Conservation (phyloP, 2,797 vertebrate species). For the Hoplostethus atlanticus region DNA sequence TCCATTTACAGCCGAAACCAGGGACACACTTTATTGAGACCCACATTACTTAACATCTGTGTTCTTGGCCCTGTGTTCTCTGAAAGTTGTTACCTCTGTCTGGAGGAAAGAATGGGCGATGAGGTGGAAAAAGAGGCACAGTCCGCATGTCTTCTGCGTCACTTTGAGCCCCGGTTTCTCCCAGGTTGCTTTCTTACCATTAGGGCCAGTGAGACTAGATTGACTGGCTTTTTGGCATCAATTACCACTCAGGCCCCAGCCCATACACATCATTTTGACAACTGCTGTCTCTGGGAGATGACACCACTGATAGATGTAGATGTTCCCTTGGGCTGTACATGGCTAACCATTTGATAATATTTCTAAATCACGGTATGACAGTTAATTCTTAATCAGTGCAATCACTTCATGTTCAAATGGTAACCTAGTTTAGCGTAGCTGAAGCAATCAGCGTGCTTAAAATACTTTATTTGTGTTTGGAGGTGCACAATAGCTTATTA, state of each 20-base stretch:
- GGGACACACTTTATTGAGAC: constrained; percentile 68
- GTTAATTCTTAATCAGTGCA: constrained; percentile 6
- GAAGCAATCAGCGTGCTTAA: neutral
- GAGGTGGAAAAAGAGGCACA: constrained; percentile 61
- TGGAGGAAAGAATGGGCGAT: constrained; percentile 62
- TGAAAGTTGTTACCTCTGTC: constrained; percentile 69
- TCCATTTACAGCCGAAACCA: constrained; percentile 67
- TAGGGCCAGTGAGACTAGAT: constrained; percentile 34
- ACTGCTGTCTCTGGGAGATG: constrained; percentile 47
- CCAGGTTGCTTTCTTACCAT: constrained; percentile 56
- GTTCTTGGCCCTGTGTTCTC: constrained; percentile 57
- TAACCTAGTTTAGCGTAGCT: neutral
- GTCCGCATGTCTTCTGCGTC: constrained; percentile 42
- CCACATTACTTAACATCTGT: constrained; percentile 76
- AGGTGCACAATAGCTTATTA: neutral
- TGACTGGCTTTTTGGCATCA: constrained; percentile 63
- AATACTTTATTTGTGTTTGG: neutral
- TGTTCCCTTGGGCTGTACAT: neutral
- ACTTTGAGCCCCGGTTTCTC: constrained; percentile 55
- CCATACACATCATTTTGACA: constrained; percentile 41
- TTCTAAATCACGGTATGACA: constrained; percentile 14
- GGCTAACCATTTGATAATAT: constrained; percentile 11
- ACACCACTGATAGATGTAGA: constrained; percentile 25
- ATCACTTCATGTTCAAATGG: neutral
- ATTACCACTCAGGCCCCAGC: constrained; percentile 38